Evolutionary conservation across 1,140 invertebrate species (phyloP), one percentile per base, ranked within the genome.

Genomic region (Oreohelix idahoensis): DNA sequence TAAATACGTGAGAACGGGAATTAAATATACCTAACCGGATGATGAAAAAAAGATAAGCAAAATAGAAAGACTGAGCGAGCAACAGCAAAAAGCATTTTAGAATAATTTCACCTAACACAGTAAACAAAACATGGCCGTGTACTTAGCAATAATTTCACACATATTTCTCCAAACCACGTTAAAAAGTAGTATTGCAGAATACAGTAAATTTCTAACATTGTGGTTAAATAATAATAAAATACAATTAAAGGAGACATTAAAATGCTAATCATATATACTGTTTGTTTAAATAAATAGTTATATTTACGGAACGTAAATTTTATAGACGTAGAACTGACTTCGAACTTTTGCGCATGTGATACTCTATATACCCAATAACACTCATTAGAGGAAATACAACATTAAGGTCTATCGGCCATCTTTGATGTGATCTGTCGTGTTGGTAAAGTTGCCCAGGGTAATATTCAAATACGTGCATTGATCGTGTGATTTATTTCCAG

Each of bases 351-450:
- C 15, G 5, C 42, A 45, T 45, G 42, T 15, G 42, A 70, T 35
- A 38, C n/a, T 36, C n/a, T 70, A 70, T 32, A 70, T 36, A 35
- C 15, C 29, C 69, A 15, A 15, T 23, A 20, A 26, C 42, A 75
- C 8, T 75, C 4, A 77, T 5, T 77, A 36, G 42, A 77, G 42
- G 42, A 53, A 53, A 20, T 79, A 79, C 77, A 79, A 2, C 15
- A 63, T 8, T 51, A 80, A 80, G 79, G 79, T 80, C 69, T 80
- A 80, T 80, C 79, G 79, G 79, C 79, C 79, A 80, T 80, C 79
- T 80, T 80, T 80, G 69, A 70, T 51, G 79, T 80, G 79, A 80
- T 42, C 79, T 80, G 79, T 80, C 79, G 79, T 80, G 79, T 80
- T 71, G 79, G 66, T 80, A 49, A 70, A 71, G 63, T 70, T 80